Evolutionary conservation across 2,888 invertebrate genomes (phyloP), one percentile per base, ranked within the genome.

Genomic region (Himalopsyche kuldschensis): DNA sequence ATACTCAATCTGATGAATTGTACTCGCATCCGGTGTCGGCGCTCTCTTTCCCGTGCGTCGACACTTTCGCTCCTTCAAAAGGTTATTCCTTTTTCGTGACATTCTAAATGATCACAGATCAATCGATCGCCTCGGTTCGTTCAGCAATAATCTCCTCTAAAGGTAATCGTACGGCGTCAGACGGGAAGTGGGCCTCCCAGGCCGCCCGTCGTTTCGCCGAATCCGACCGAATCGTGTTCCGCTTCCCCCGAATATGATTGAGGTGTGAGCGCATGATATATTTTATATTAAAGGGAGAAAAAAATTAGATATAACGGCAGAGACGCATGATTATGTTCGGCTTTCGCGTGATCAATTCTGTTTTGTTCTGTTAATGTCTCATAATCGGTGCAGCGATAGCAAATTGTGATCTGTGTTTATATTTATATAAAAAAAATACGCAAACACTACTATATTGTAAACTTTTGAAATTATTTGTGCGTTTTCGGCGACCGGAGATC

Each of bases 361-460:
- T 76, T 81, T 47, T 30, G 75, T 81, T 81, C 46, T 79, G 55
- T 84, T 75, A 79, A 78, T 79, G 82, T 83, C 63, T 83, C 27
- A 83, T 81, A 31, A 79, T 82, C 80, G 85, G 83, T 82, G 82
- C 83, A 84, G 79, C 83, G 78, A 82, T 84, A 83, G 84, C 79
- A 79, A 83, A 85, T 81, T 85, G 85, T 85, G 85, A 85, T 85
- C 81, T 83, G 85, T 85, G 85, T 85, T 85, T 69, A 82, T 81
- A 77, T 82, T 82, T 81, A 76, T 79, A 69, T 69, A 69, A 69
- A 69, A 55, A 55, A 55, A 27, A 69, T 84, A 78, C 80, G 75
- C 83, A 82, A 81, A 78, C 80, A 27, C 80, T 77, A 27, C 80
- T 77, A 75, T 30, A 81, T 83, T 79, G 81, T 78, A 81, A 77